Evolutionary conservation across 2,888 invertebrate genomes (phyloP), one percentile per base, ranked within the genome.

Genomic region (Temnothorax ravouxi): DNA sequence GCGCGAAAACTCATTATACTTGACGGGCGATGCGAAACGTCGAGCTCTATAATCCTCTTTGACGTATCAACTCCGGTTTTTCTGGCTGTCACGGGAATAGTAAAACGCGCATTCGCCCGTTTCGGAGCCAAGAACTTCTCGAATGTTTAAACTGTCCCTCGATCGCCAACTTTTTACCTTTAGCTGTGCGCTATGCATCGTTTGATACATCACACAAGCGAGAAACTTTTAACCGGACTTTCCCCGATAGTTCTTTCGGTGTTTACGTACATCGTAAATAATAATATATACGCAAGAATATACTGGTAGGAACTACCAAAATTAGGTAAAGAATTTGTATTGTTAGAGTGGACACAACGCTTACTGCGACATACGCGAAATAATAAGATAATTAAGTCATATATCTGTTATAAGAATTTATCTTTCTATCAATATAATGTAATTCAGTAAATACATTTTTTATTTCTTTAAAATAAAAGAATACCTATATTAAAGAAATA

Each of bases 91-190:
- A 50, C 41, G 29, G 3, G 9, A 50, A 47, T 21, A 29, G n/a
- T 41, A 29, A 77, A 77, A 54, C 4, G 21, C 13, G 1, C 9
- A 38, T 38, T 2, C 6, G 15, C 13, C 18, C 9, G 41, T 54
- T 67, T 56, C 3, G 21, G 41, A 69, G 44, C 47, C 44, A 69
- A 67, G n/a, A 77, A 77, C 9, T 44, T 54, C 15, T 77, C 41
- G 13, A 77, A 34, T 69, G 67, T 77, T 77, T 69, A 77, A 77
- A 11, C 44, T 77, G 9, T 67, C 41, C 3, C 13, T 38, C n/a
- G 69, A 69, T 67, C n/a, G 44, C 69, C 54, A 69, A 69, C 56
- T 77, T 77, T 77, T 77, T 77, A 54, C 44, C 25, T 67, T 67
- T 38, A n/a, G n/a, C 25, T 52, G 47, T 8, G 62, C 47, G 34